Base-by-base conservation (phyloP, 2,888 invertebrate species). In the Digitonthophagus gazella region DNA sequence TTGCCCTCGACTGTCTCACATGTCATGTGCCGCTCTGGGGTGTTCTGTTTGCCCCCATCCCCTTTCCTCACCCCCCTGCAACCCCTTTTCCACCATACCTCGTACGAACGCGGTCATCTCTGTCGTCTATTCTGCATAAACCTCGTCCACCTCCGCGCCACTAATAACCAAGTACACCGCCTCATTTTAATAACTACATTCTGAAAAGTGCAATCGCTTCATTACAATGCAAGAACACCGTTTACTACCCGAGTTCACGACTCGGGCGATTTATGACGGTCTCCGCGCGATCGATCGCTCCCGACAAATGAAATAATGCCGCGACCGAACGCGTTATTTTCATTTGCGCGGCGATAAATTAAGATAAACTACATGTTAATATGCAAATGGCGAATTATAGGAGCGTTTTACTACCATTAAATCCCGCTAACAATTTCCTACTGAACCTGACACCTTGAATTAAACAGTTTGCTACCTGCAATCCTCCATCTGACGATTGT, bases 11-110 rank as follows among this genome's bases (percentile, higher is more conserved):
- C 74, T 72, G 72, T 73, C 74, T 74, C 75, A 74, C 75, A 74
- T 75, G 74, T 75, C 75, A 75, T 75, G 74, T 73, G 75, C 61
- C 18, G 18, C 61, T 61, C n/a, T 68, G 73, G 75, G 75, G 74
- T 74, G 76, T 69, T 74, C 72, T 72, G 73, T 75, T 74, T 75
- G 75, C 76, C 75, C 75, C 71, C 73, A 72, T 72, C 71, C 65
- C n/a, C 69, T 55, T 15, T 22, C 64, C 66, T 66, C 67, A 68
- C 66, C 68, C 71, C 69, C 68, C 64, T 68, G 66, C 67, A 67
- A 71, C 68, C 68, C 58, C 71, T 64, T 65, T 64, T 64, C 69
- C 67, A 69, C 68, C 72, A 73, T 74, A 72, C 73, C 74, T 73
- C 72, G 73, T 72, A 63, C 66, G 66, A 69, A 67, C 66, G 55